These are phyloP conservation scores for Lochmaea capreae DNA, from an alignment of 2,888 invertebrate genomes.

Conservation along the genomic window DNA sequence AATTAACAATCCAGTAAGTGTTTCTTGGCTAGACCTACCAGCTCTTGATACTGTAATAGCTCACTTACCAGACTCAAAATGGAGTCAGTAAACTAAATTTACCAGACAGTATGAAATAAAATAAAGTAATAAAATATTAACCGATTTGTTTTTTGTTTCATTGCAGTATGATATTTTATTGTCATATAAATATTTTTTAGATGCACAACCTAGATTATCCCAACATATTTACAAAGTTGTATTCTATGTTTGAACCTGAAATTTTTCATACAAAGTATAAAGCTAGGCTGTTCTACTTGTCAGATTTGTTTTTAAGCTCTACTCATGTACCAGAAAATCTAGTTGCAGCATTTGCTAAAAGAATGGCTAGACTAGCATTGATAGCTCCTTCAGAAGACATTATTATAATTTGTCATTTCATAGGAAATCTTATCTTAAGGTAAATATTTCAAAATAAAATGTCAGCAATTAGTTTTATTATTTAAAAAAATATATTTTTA, in stretches of 20 bases:
- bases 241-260: conserved; percentile 91
- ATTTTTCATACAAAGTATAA: conserved; percentile 93
- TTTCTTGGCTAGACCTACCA: too few species aligned
- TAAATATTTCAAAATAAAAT: conserved; percentile 43
- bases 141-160: not conserved
- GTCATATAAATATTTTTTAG: conserved; percentile 9
- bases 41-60: too few species aligned
- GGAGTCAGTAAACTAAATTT: too few species aligned
- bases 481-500: too few species aligned
- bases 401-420: conserved; percentile 80
- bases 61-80: too few species aligned
- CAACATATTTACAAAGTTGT: conserved; percentile 94
- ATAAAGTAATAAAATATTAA: not conserved
- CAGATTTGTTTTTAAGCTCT: conserved; percentile 92
- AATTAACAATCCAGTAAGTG: too few species aligned
- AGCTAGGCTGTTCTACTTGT: conserved; percentile 86
- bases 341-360: conserved; percentile 94
- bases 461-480: too few species aligned
- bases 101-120: too few species aligned
- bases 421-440: conserved; percentile 82
- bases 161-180: not conserved
- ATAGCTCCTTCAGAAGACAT: conserved; percentile 86
- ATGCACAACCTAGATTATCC: conserved; percentile 96
- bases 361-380: conserved; percentile 84
- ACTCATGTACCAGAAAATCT: conserved; percentile 93